Evolutionary conservation across 2,888 invertebrate species (phyloP), one percentile per base, ranked within the genome.

Genomic region (Formica aserva): DNA sequence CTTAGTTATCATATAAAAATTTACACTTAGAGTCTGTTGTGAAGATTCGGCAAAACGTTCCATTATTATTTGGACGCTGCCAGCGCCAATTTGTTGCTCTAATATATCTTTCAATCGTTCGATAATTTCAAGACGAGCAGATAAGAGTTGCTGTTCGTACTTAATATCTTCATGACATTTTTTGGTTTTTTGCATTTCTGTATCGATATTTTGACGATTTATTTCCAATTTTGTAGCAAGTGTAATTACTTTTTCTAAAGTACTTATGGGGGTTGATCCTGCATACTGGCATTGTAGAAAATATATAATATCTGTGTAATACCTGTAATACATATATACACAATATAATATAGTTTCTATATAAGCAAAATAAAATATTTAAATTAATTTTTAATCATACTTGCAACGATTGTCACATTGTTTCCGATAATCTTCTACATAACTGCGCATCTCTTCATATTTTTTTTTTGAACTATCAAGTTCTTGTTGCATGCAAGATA

Each of bases 401-500:
- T 90, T 91, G 90, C 91, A 93, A 48, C 93, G 93, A 75, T 85
- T 86, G 18, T 91, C 89, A 52, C 91, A 93, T 57, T 91, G 90
- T 78, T 91, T 92, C 18, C 90, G 88, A 81, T 86, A 91, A 82
- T 93, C 92, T n/a, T 89, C 89, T n/a, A 91, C 72, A n/a, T 85
- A 85, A 13, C 45, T 75, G 45, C 88, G 89, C 80, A 91, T 78
- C 6, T 92, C 91, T 22, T 92, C 91, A 26, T 69, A 82, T 32
- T 89, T 82, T n/a, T 48, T 82, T 18, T 82, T 91, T 18, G 84
- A 82, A 71, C 93, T 93, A 84, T 95, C 95, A 62, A 95, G 93
- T 88, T 95, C 95, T 65, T 95, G 95, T 48, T 95, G 94, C 89
- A 94, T 92, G 89, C 95, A 95, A 6, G 95, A 92, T 29, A 95